Percentiles rank a stretch among this genome's conserved stretches.
Evolutionary conservation across 2,888 invertebrate species (phyloP).

Genomic region (Ypsolopha sequella): DNA sequence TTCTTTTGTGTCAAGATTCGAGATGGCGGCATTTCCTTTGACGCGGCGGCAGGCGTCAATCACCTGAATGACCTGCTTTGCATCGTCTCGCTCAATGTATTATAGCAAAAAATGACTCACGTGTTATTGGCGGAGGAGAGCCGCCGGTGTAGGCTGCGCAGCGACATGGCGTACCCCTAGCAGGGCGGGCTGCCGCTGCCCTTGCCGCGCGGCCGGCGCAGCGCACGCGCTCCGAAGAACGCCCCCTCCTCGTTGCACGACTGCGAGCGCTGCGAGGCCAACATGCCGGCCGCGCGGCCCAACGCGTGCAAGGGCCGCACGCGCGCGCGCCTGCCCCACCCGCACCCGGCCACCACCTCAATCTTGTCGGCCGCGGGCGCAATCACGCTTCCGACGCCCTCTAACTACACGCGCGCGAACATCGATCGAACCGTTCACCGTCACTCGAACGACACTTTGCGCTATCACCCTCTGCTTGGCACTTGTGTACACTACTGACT

Average conservation of each 20-base stretch:
- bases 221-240: conserved; percentile 66
- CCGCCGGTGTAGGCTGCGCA: conserved; percentile 74
- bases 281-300: conserved; percentile 61
- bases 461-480: conserved; percentile 20
- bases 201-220: conserved; percentile 71
- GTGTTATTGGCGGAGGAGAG: conserved; percentile 72
- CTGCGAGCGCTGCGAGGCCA: conserved; percentile 66
- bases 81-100: too few relatives aligned
- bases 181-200: conserved; percentile 71
- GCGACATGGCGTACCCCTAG: conserved; percentile 76
- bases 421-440: conserved; percentile 12
- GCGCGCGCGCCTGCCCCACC: conserved; percentile 67
- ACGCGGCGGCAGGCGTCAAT: too few relatives aligned
- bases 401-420: conserved; percentile 17
- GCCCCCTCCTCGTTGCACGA: conserved; percentile 70
- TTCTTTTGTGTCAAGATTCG: too few relatives aligned
- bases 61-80: too few relatives aligned
- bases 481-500: conserved; percentile 28
- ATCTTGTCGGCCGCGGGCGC: conserved; percentile 43
- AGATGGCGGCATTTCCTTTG: too few relatives aligned
- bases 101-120: conserved; percentile 41
- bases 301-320: conserved; percentile 64
- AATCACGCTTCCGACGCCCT: conserved; percentile 16
- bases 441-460: not conserved
- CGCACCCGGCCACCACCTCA: conserved; percentile 65